Conservation (phyloP, 92 coral and sea anemone species). For the Palythoa heliodiscus region DNA sequence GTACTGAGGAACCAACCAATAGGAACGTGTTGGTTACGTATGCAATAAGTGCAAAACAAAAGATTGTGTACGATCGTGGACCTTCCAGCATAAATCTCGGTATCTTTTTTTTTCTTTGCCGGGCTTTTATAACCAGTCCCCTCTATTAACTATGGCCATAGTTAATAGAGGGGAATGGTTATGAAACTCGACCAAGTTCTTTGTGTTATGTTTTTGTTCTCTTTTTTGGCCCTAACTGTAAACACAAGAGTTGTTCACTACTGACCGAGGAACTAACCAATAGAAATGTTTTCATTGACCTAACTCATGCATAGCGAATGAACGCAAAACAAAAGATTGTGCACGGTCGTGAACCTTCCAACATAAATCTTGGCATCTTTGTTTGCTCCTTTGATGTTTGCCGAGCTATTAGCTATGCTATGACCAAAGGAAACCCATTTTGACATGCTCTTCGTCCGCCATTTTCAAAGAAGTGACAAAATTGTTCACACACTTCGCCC, state of each 20-base stretch:
- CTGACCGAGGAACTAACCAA: conserved; percentile 35
- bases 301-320: conserved; percentile 41
- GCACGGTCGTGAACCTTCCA: conserved; percentile 46
- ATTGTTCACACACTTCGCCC: too few species aligned
- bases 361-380: conserved; percentile 45
- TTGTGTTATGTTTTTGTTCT: too few species aligned
- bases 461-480: too few species aligned
- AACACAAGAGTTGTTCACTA: conserved; percentile 34
- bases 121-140: too few species aligned
- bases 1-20: conserved; percentile 38
- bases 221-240: conserved; percentile 41
- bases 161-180: neutral
- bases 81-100: conserved; percentile 46
- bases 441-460: too few species aligned
- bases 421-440: too few species aligned
- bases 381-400: conserved; percentile 37
- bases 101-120: conserved; percentile 36
- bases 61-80: conserved; percentile 43
- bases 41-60: conserved; percentile 43
- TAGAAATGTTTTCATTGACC: conserved; percentile 32
- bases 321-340: conserved; percentile 44
- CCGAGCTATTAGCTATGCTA: too few species aligned
- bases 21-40: conserved; percentile 31
- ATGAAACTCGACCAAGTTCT: neutral
- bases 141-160: neutral